A percentile compares a stretch with the other conserved stretches of the same genome.
Evolutionary conservation across 2,797 vertebrate genomes (phyloP).

Genomic region (Notoglanidium macrostoma): DNA sequence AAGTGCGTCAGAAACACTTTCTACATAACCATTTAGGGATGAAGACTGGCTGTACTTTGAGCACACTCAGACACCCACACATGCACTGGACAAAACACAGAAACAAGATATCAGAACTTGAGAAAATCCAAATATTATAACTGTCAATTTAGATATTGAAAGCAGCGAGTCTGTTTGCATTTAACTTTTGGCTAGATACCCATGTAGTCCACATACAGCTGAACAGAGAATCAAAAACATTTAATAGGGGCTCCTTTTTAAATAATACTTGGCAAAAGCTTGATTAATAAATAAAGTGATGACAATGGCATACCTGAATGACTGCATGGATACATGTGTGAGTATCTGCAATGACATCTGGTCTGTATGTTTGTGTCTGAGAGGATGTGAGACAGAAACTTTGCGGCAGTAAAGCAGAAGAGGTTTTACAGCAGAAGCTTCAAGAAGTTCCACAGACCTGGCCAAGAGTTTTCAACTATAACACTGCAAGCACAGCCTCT

Average conservation of each 20-base stretch:
- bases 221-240: background rate
- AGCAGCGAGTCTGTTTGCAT: background rate
- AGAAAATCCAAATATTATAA: background rate
- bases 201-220: background rate
- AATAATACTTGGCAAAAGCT: background rate
- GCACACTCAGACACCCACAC: conserved; percentile 23
- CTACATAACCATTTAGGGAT: conserved; percentile 43
- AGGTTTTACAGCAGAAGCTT: conserved; percentile 25
- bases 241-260: background rate
- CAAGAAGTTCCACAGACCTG: conserved; percentile 1
- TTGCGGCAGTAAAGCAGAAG: conserved; percentile 35
- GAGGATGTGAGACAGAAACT: conserved; percentile 50
- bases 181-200: background rate
- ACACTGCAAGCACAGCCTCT: background rate
- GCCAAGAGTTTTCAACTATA: background rate
- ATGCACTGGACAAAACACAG: conserved; percentile 25
- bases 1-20: conserved; percentile 39
- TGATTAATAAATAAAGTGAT: conserved; percentile 8
- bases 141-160: background rate
- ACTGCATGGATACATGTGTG: background rate
- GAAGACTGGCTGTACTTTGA: conserved; percentile 31
- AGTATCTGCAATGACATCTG: conserved; percentile 18
- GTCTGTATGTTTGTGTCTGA: background rate
- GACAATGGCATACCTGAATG: background rate
- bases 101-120: background rate